A percentile compares a stretch with the other conserved stretches of the same genome.
Conservation (phyloP, 35 echinoderm and acorn worm genomes). For the Holothuria glaberrima region DNA sequence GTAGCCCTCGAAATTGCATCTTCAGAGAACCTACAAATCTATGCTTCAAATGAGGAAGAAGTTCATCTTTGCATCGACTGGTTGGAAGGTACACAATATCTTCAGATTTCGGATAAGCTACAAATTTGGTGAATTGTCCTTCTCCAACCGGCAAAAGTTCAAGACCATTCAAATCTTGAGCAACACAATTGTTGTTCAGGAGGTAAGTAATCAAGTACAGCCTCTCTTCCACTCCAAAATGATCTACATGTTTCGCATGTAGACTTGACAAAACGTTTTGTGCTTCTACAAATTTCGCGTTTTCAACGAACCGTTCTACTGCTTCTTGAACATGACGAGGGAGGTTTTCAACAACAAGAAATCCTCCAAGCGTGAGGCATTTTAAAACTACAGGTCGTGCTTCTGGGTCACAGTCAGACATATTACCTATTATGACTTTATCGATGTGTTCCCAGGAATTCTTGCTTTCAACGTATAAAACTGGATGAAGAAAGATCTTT, state of each 20-base stretch:
- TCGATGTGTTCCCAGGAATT: conserved; percentile 63
- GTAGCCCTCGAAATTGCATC: background rate
- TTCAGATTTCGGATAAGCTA: background rate
- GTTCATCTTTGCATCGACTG: background rate
- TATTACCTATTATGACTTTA: conserved; percentile 51
- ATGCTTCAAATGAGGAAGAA: conserved; percentile 30
- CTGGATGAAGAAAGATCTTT: conserved; percentile 41
- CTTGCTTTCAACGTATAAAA: conserved; percentile 57
- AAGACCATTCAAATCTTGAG: conserved; percentile 1
- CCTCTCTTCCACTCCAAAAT: background rate
- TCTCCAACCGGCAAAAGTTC: conserved; percentile 3
- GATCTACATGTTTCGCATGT: background rate
- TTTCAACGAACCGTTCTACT: background rate
- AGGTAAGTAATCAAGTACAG: background rate
- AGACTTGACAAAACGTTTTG: no score
- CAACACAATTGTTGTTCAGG: background rate
- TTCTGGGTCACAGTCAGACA: background rate
- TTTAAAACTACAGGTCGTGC: background rate
- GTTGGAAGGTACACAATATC: conserved; percentile 9
- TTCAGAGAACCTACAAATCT: background rate
- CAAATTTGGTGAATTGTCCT: conserved; percentile 5
- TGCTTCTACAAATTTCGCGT: no score
- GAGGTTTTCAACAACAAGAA: background rate
- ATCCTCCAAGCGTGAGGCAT: background rate
- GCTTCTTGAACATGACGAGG: background rate